Conservation (phyloP, 2,888 invertebrate species). For the Plebejus anna region DNA sequence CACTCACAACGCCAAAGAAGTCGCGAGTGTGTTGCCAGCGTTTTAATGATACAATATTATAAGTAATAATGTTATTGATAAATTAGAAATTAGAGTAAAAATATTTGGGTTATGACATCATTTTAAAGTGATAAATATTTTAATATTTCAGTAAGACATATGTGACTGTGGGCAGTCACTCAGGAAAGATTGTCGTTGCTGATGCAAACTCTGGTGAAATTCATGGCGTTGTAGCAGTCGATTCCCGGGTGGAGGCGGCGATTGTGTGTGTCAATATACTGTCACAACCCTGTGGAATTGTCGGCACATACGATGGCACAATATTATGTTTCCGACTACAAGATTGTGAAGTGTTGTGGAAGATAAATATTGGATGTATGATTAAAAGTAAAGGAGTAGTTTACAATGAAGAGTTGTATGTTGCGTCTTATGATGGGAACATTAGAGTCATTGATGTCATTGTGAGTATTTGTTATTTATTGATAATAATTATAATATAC, state of each 20-base stretch:
- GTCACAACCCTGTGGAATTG: slow-evolving; percentile 70
- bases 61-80: too few species aligned
- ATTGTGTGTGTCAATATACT: slow-evolving; percentile 60
- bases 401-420: slow-evolving; percentile 69
- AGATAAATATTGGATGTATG: slow-evolving; percentile 78
- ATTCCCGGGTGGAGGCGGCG: slow-evolving; percentile 87
- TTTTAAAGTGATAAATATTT: neutral
- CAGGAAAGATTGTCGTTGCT: slow-evolving; percentile 83
- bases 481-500: neutral
- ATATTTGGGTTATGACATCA: neutral
- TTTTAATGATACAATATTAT: neutral
- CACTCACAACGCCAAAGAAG: too few species aligned
- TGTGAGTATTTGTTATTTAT: slow-evolving; percentile 55
- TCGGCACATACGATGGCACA: slow-evolving; percentile 88
- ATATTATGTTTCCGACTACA: slow-evolving; percentile 83
- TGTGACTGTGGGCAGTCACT: slow-evolving; percentile 81
- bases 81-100: too few species aligned
- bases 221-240: slow-evolving; percentile 72
- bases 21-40: neutral
- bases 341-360: slow-evolving; percentile 81
- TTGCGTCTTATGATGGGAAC: slow-evolving; percentile 86
- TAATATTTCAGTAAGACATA: slow-evolving; percentile 58
- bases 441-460: slow-evolving; percentile 79
- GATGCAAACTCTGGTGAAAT: slow-evolving; percentile 74
- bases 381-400: slow-evolving; percentile 81